Evolutionary conservation across 2,113 vertebrate genomes (phyloP).

Genomic region (Urocynchramus pylzowi): DNA sequence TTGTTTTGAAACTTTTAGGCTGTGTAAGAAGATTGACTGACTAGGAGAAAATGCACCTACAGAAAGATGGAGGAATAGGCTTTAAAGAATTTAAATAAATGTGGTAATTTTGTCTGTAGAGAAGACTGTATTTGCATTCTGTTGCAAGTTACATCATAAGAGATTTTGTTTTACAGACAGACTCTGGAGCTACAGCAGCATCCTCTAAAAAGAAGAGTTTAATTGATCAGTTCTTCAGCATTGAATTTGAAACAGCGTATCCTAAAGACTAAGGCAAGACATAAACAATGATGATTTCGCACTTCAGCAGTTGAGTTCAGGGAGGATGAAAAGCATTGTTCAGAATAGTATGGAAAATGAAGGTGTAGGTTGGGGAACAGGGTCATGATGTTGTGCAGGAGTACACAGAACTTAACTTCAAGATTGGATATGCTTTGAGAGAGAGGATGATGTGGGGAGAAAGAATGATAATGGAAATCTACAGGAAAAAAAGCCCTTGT

Average conservation of each 20-base stretch:
- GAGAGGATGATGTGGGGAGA: not conserved
- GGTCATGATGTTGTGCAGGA: not conserved
- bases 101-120: not conserved
- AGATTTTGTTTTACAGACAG: conserved; percentile 71
- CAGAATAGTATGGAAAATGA: not conserved
- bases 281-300: not conserved
- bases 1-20: not conserved
- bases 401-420: not conserved
- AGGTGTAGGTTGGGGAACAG: not conserved
- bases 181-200: conserved; percentile 71
- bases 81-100: not conserved
- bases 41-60: not conserved
- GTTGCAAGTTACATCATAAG: not conserved
- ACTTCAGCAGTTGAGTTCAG: not conserved
- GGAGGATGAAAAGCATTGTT: not conserved
- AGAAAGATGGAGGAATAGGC: not conserved
- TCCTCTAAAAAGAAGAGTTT: conserved; percentile 92
- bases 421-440: not conserved
- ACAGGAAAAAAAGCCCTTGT: accelerated
- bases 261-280: conserved; percentile 71
- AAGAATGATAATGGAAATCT: not conserved
- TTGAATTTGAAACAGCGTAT: conserved; percentile 98
- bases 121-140: not conserved
- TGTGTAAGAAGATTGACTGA: not conserved
- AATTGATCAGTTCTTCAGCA: conserved; percentile 96